Conservation (phyloP, 2,797 vertebrate genomes). For the Falco concolor region DNA sequence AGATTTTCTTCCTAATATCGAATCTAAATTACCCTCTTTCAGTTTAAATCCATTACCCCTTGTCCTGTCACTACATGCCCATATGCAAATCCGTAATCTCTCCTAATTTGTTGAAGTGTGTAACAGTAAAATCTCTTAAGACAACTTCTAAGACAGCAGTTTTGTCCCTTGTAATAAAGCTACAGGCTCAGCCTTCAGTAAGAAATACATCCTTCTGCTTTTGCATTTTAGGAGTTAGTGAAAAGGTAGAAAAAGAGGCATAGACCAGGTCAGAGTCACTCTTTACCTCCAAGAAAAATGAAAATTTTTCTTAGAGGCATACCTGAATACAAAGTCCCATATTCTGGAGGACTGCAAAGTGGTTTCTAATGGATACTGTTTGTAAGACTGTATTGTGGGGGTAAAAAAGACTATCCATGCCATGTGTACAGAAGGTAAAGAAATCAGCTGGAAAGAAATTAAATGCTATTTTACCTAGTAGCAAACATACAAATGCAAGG, state of each 20-base stretch:
- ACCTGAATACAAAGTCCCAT: neutral
- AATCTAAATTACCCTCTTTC: too few species aligned
- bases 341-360: neutral
- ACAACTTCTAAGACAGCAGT: neutral
- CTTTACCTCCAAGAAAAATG: neutral
- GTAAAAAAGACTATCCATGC: neutral
- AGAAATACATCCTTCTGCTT: neutral
- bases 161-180: neutral
- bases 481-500: neutral
- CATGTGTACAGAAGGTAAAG: neutral
- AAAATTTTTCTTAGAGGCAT: neutral
- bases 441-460: neutral
- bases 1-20: too few species aligned
- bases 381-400: neutral
- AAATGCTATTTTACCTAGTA: neutral
- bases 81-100: conserved; percentile 16
- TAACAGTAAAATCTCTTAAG: neutral
- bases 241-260: neutral
- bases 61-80: too few species aligned
- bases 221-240: neutral
- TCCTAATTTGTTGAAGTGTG: neutral
- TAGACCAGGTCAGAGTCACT: neutral
- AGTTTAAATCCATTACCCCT: too few species aligned
- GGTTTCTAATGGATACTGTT: neutral
- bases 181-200: neutral